phyloP scores from a whole-genome alignment of 2,797 vertebrate genomes.

The Phalanger gymnotis region DNA sequence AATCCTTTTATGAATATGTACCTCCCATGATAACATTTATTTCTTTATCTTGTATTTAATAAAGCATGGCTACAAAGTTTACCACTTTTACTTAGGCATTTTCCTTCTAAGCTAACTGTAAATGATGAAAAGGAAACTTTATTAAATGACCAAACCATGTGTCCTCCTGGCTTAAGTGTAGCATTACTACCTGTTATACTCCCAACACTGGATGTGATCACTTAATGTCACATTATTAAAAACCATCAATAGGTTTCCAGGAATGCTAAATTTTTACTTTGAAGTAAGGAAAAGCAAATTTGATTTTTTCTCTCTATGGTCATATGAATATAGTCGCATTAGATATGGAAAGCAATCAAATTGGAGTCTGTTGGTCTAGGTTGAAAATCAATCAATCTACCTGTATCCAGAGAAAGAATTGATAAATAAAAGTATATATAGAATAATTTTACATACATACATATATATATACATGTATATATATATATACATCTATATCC shows the following conservation, averaged over 20 bases:
- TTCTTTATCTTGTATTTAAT: slow-evolving; percentile 45
- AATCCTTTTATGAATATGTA: slow-evolving; percentile 25
- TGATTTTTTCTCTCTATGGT: slow-evolving; percentile 32
- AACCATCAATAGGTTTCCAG: neutral
- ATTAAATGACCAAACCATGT: neutral
- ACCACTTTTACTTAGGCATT: slow-evolving; percentile 60
- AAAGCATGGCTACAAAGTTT: neutral
- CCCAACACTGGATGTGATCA: neutral
- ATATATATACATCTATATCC: too few species aligned
- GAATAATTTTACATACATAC: neutral
- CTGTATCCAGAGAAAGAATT: neutral
- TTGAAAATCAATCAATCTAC: neutral
- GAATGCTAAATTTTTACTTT: neutral
- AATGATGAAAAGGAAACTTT: slow-evolving; percentile 28
- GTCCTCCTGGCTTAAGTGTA: slow-evolving; percentile 38
- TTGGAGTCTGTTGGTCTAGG: slow-evolving; percentile 32
- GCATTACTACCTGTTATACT: neutral
- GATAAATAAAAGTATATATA: neutral
- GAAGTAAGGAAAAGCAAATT: slow-evolving; percentile 20
- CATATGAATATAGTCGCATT: slow-evolving; percentile 7
- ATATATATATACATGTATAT: too few species aligned
- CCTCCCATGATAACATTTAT: neutral
- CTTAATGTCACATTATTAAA: neutral
- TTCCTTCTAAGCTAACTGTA: neutral
- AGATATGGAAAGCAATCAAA: slow-evolving; percentile 12